A percentile compares a stretch with the other conserved stretches of the same genome.
phyloP scores from a whole-genome alignment of 2,888 invertebrate genomes.

The Lepidocyrtinus sp. region DNA sequence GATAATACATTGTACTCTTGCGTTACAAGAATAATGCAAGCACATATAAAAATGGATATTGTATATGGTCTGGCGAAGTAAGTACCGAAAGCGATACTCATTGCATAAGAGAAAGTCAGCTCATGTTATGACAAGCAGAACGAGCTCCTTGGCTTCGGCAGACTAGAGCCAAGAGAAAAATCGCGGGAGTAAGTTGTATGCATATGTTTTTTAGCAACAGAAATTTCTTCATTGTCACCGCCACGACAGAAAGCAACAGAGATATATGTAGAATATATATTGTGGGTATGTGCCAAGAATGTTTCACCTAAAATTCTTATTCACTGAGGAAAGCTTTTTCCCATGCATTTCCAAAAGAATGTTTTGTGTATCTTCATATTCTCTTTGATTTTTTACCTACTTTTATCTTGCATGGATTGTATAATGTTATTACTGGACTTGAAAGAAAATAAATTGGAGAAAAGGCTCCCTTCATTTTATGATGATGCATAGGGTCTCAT shows the following conservation, averaged over 20 bases:
- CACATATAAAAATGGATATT: too few relatives aligned
- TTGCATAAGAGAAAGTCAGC: neutral
- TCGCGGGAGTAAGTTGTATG: neutral
- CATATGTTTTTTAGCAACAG: neutral
- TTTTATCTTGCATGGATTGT: neutral
- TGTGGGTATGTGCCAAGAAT: slow-evolving; percentile 53
- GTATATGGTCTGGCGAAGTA: too few relatives aligned
- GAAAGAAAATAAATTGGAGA: neutral
- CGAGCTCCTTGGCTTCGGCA: slow-evolving; percentile 16
- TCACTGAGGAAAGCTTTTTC: neutral
- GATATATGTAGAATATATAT: neutral
- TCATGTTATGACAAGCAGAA: slow-evolving; percentile 50
- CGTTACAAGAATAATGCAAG: too few relatives aligned
- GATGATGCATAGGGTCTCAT: neutral
- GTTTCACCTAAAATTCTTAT: slow-evolving; percentile 16
- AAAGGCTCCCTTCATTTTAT: neutral
- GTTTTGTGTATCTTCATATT: neutral
- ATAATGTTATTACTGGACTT: neutral
- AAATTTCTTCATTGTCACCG: slow-evolving; percentile 43
- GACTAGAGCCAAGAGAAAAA: neutral
- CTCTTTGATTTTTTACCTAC: too few relatives aligned
- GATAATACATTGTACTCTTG: too few relatives aligned
- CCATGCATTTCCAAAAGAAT: too few relatives aligned
- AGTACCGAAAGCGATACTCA: too few relatives aligned
- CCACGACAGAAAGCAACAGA: slow-evolving; percentile 11